Base-by-base conservation (phyloP, 2,888 invertebrate species). In the Dasysyrphus albostriatus region DNA sequence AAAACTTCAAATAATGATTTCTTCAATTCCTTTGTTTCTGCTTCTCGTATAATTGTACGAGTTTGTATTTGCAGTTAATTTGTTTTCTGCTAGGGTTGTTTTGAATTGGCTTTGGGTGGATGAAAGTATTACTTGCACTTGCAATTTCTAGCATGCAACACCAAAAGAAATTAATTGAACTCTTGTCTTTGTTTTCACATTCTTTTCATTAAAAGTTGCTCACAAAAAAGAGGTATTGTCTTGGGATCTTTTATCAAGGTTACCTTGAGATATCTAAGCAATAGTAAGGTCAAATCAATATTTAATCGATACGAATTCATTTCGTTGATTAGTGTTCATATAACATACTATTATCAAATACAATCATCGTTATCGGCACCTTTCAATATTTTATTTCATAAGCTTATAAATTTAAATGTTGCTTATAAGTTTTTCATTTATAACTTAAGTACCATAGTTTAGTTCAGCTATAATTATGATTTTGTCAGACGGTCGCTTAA, bases 1-100 rank as follows among this genome's bases (percentile, higher is more conserved):
- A n/a, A 70, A 78, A 70, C 77, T 77, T 77, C 77, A 61, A 77
- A 42, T 19, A 42, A 16, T 51, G 67, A 69, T 77, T 49, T 49
- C n/a, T 59, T 61, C n/a, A 37, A 42, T 42, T 54, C 42, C 8
- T 59, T 51, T 42, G 49, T 58, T 75, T 58, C 19, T 58, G 32
- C 32, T 72, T 63, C 34, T 63, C 47, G 39, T 51, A 49, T 29
- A 54, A 44, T 29, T 63, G 19, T 73, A 37, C n/a, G 24, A 42
- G 42, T 67, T 32, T 19, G 56, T 58, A 49, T 65, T 73, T 58
- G 34, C 63, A 79, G 44, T 56, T 56, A 72, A 79, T 72, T 79
- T 73, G 39, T 6, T 79, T 73, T 65, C 54, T 32, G 65, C 58
- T 32, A n/a, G 19, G 19, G 32, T 39, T 58, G 58, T 79, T 79